These are phyloP conservation scores for Chironomus tepperi DNA, from an alignment of 1,140 invertebrate species.

Conservation along the genomic window DNA sequence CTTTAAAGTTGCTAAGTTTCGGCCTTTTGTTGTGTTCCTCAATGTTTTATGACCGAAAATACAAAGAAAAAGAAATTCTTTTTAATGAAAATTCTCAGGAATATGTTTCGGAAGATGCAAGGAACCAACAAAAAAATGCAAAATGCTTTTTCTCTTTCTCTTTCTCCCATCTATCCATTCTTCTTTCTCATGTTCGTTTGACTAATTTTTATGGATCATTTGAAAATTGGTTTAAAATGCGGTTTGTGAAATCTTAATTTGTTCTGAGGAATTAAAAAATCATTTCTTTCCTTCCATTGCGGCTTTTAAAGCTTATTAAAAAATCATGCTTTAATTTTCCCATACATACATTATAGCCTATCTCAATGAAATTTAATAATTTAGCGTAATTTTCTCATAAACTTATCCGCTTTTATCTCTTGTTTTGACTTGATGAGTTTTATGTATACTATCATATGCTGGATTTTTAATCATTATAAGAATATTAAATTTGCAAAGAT, in stretches of 20 bases:
- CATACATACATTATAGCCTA: background rate
- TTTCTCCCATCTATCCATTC: background rate
- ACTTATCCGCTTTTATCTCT: background rate
- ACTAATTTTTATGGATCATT: background rate
- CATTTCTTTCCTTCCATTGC: background rate
- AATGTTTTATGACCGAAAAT: no score
- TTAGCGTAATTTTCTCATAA: no score
- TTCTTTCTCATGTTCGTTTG: background rate
- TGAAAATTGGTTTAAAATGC: background rate
- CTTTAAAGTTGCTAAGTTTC: background rate
- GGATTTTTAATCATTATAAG: no score
- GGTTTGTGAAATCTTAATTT: background rate
- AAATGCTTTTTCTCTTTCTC: background rate
- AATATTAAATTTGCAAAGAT: no score
- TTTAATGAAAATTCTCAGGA: slow-evolving; percentile 6
- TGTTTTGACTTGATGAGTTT: background rate
- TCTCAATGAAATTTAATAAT: background rate
- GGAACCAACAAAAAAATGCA: background rate
- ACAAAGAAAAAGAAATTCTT: background rate
- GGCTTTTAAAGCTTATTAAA: background rate
- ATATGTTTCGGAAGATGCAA: background rate
- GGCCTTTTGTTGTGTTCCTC: no score
- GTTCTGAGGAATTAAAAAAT: background rate
- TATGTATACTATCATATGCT: background rate
- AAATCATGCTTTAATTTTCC: background rate